Evolutionary conservation across 1,140 invertebrate genomes (phyloP), one percentile per base, ranked within the genome.

Genomic region (Cherax destructor): DNA sequence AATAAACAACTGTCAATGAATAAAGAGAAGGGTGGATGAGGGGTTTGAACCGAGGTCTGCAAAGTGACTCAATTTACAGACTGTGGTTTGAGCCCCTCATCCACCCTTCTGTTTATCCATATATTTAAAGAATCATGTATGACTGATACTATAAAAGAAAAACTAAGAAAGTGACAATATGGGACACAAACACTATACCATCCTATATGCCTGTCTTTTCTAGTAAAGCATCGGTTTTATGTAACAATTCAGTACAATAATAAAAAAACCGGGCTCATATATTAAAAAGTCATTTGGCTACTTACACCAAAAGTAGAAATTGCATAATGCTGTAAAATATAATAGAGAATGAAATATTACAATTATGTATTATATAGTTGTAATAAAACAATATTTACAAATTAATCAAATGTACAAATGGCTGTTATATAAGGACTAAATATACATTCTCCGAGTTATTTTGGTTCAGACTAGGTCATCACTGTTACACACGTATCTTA

Each of bases 381-480:
- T 74, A 74, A 74, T 69, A 69, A 74, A 74, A 76, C 85, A 86
- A 86, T 86, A 86, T 86, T 77, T 86, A 86, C 74, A 86, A 86
- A 86, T 78, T 11, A 86, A 59, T 86, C 50, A 86, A 86, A 86
- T 86, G 74, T 86, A 86, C 85, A 86, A 86, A 77, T 52, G 56
- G 50, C 16, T 81, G 79, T 59, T 86, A 86, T 18, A 78, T 78
- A 56, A 59, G 78, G 72, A 49, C 76, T 78, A 86, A 86, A 86
- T 86, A 77, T 86, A 86, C 87, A 83, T 74, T 83, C 78, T 83
- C 79, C 87, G 74, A 72, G 79, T 81, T 56, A 59, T 24, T 88
- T 88, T 88, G 79, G 79, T 88, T 80, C 87, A 88, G 87, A 88
- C 87, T 88, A 88, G 87, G 78, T 88, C 79, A 88, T 88, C 87